phyloP scores from a whole-genome alignment of 2,888 invertebrate species.

The Mesochorus sp. region DNA sequence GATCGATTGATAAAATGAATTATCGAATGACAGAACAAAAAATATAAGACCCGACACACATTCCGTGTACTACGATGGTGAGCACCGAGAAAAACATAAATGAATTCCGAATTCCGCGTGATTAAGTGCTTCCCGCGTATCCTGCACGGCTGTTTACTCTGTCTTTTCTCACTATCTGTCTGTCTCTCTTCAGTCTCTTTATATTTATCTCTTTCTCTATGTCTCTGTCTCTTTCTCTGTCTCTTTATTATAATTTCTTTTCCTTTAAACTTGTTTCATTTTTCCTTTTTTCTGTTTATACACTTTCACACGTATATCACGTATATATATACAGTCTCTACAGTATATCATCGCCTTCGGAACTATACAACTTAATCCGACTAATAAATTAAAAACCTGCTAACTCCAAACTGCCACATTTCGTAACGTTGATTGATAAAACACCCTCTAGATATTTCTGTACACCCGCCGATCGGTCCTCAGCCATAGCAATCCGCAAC shows the following conservation, averaged over 20 bases:
- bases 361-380: slow-evolving; percentile 58
- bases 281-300: slow-evolving; percentile 49
- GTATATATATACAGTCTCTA: slow-evolving; percentile 51
- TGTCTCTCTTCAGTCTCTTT: slow-evolving; percentile 55
- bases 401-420: slow-evolving; percentile 52
- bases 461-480: slow-evolving; percentile 47
- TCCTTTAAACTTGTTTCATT: slow-evolving; percentile 36
- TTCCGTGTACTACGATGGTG: slow-evolving; percentile 77
- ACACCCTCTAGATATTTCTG: slow-evolving; percentile 9
- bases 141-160: slow-evolving; percentile 67
- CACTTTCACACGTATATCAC: slow-evolving; percentile 20
- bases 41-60: slow-evolving; percentile 63
- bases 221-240: slow-evolving; percentile 48
- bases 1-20: slow-evolving; percentile 67
- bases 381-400: slow-evolving; percentile 65
- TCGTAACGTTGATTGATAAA: slow-evolving; percentile 24
- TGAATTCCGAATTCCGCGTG: slow-evolving; percentile 75
- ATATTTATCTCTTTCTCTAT: slow-evolving; percentile 55
- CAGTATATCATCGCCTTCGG: slow-evolving; percentile 52
- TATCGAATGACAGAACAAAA: slow-evolving; percentile 70
- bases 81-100: slow-evolving; percentile 78
- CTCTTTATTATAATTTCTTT: slow-evolving; percentile 41
- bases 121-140: slow-evolving; percentile 66
- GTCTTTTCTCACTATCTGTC: slow-evolving; percentile 55
- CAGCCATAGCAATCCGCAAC: slow-evolving; percentile 34